Base-by-base conservation (phyloP, 1,140 invertebrate species). In the Bradysia coprophila region DNA sequence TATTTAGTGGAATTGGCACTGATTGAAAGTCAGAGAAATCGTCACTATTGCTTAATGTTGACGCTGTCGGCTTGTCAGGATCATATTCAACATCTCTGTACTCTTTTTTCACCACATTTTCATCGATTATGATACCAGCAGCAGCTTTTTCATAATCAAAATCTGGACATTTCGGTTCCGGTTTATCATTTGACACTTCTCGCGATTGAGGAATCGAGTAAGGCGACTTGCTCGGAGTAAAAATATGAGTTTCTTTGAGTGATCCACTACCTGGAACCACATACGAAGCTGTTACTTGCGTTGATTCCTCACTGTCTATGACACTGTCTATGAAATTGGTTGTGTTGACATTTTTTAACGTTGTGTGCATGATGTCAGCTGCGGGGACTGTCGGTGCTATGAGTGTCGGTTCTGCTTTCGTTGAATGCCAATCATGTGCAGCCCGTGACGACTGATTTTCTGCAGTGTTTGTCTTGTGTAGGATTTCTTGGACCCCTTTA, bases 21-120 rank as follows among this genome's bases (percentile, higher is more conserved):
- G 51, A 58, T 43, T 60, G 57, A 44, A 60, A 60, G 38, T 60
- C 57, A 44, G 51, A 51, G 20, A 60, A 60, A 34, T 60, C 57
- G 41, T 61, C 54, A 32, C 52, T 51, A 49, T 48, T 9, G 21
- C 23, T 34, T 3, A 33, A 13, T 10, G 32, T 19, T 21, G 24
- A 45, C 19, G 44, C 13, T n/a, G 48, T 46, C 34, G 41, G 43
- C 38, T 46, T 51, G 20, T 49, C 47, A 13, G 57, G 57, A 38
- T 59, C 55, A 40, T 60, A 60, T 42, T 58, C 57, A 31, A 59
- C 53, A 50, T 60, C 57, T n/a, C 55, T 49, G 37, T 60, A 60
- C 46, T 60, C 57, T 43, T 60, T 60, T 46, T 57, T 57, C 10
- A 60, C 54, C 37, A 60, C 57, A 18, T 52, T 59, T 42, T 60